A percentile compares a stretch with the other conserved stretches of the same genome.
These are phyloP conservation scores for Otus sunia DNA, from an alignment of 2,113 vertebrate species.

Conservation along the genomic window DNA sequence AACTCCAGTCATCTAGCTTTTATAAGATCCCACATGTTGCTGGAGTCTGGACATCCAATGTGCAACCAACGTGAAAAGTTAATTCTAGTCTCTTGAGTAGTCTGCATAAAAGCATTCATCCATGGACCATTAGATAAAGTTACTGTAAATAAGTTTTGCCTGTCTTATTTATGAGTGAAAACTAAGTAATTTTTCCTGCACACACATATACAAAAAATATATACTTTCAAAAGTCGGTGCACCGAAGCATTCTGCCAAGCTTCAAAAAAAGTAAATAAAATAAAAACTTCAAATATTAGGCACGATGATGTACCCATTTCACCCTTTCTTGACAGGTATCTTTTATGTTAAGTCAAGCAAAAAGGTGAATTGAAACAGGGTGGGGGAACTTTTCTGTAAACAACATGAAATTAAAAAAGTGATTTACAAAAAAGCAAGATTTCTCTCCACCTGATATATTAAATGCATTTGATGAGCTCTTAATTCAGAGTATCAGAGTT, in stretches of 20 bases:
- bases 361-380: constrained; percentile 66
- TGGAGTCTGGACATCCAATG: constrained; percentile 69
- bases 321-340: constrained; percentile 71
- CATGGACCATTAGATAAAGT: constrained; percentile 80
- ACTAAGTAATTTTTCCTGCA: constrained; percentile 72
- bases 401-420: constrained; percentile 68
- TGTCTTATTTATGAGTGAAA: constrained; percentile 77
- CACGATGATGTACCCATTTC: constrained; percentile 67
- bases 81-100: constrained; percentile 74
- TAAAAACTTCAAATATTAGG: constrained; percentile 69
- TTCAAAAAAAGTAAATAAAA: constrained; percentile 72
- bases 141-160: constrained; percentile 75
- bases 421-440: constrained; percentile 63
- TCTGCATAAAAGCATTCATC: constrained; percentile 83
- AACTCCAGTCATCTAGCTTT: constrained; percentile 48
- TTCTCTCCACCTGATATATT: constrained; percentile 45
- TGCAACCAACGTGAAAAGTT: constrained; percentile 79
- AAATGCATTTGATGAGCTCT: constrained; percentile 21
- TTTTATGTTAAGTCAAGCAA: constrained; percentile 69
- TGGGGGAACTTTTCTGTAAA: constrained; percentile 40
- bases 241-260: constrained; percentile 65
- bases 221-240: constrained; percentile 74
- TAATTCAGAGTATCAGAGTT: constrained; percentile 13
- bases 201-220: constrained; percentile 66
- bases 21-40: constrained; percentile 70